A percentile compares a stretch with the other conserved stretches of the same genome.
Conservation (phyloP, 1,140 invertebrate genomes). For the Augochlora pura region DNA sequence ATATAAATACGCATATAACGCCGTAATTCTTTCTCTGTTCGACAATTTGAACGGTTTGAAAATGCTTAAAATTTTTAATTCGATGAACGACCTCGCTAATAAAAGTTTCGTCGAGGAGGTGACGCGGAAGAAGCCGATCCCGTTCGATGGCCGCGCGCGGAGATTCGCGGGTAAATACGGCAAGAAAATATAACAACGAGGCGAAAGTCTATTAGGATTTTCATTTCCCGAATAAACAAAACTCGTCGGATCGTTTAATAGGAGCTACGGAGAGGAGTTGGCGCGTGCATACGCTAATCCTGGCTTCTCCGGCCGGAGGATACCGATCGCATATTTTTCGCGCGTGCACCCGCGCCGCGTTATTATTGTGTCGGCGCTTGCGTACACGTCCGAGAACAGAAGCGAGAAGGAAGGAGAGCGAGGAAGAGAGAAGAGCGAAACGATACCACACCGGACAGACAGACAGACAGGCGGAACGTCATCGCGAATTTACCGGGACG, state of each 20-base stretch:
- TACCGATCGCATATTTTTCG: slow-evolving; percentile 42
- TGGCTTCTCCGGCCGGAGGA: slow-evolving; percentile 45
- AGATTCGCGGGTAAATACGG: slow-evolving; percentile 57
- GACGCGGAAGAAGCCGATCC: slow-evolving; percentile 42
- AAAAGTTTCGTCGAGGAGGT: no score
- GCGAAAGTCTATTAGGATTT: slow-evolving; percentile 69
- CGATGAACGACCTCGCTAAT: no score
- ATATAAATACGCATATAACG: no score
- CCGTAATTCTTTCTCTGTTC: no score
- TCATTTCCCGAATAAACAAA: slow-evolving; percentile 69
- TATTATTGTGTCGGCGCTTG: not conserved
- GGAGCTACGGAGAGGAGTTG: slow-evolving; percentile 47
- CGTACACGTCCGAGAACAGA: not conserved
- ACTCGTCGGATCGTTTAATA: slow-evolving; percentile 67
- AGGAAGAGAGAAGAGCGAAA: not conserved
- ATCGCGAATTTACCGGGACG: slow-evolving; percentile 4
- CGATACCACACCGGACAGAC: not conserved
- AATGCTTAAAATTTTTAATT: no score
- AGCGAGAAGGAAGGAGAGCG: no score
- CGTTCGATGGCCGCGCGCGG: slow-evolving; percentile 40
- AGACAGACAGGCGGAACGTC: not conserved
- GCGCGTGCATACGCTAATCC: slow-evolving; percentile 65
- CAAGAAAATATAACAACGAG: slow-evolving; percentile 68
- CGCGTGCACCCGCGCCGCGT: slow-evolving; percentile 26
- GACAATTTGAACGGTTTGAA: no score